Base-by-base conservation (phyloP, 2,113 vertebrate species). In the Cebus imitator region DNA sequence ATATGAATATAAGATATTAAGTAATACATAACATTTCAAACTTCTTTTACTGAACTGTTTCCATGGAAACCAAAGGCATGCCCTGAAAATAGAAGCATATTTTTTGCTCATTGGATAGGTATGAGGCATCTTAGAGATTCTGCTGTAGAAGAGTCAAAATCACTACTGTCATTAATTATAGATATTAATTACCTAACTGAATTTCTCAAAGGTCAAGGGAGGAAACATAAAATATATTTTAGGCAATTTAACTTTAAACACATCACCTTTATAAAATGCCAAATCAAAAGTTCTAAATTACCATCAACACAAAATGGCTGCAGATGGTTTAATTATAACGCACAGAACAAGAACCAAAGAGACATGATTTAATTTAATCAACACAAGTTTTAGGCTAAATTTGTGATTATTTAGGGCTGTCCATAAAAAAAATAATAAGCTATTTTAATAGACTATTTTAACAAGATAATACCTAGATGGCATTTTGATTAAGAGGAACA, bases 1-100 rank as follows among this genome's bases (percentile, higher is more conserved):
- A 96, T 98, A 98, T 98, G 93, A 98, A 93, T 96, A 97, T 97
- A 91, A 97, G 95, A 94, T 97, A 99, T 98, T 98, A 98, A 98
- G 98, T 98, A 98, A 97, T 98, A 98, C 94, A 97, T 97, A 98
- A 87, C 79, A 93, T 97, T 98, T 98, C 97, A 98, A 98, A 97
- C 52, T 89, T 97, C 37, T 97, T 98, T 97, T 95, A 87, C 76
- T 68, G 96, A 98, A 52, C 87, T 73, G 97, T 98, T 98, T 98
- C 98, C 96, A 98, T 98, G 96, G 98, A 94, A 97, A 99, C 96
- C 91, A 95, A 98, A 95, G 8, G 79, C 66, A 97, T 94, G 55
- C 81, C 94, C 70, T 98, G 98, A 99, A 98, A 98, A 98, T 97
- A 97, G 27, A 0, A 91, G 61, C 16, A 25, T 45, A 37, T 58